A percentile compares a stretch with the other conserved stretches of the same genome.
Evolutionary conservation across 2,888 invertebrate genomes (phyloP).

Genomic region (Tridacna crocea): DNA sequence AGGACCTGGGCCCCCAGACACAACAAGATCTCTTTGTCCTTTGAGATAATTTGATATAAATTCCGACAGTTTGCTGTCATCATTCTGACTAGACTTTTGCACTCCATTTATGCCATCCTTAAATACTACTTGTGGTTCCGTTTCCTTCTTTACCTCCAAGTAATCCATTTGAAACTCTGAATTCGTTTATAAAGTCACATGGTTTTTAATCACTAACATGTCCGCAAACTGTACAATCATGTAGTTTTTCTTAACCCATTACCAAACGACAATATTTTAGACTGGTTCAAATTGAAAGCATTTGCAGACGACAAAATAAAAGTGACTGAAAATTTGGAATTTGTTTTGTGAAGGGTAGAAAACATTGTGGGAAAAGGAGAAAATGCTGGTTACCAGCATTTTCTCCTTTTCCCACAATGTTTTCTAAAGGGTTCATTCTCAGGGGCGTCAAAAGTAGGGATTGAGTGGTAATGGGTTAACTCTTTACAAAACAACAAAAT

Average conservation of each 20-base stretch:
- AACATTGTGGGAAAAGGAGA: not conserved
- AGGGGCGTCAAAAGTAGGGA: too few species aligned
- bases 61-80: constrained; percentile 12
- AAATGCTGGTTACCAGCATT: not conserved
- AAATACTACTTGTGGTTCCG: not conserved
- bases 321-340: too few species aligned
- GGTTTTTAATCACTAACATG: not conserved
- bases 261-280: too few species aligned
- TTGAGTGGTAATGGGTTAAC: too few species aligned
- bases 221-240: not conserved
- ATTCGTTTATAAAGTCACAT: not conserved
- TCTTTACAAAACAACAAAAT: too few species aligned
- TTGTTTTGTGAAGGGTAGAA: too few species aligned
- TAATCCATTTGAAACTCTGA: not conserved
- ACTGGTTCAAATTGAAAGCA: too few species aligned
- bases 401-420: constrained; percentile 2
- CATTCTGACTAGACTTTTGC: constrained; percentile 24
- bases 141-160: not conserved
- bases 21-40: constrained; percentile 35
- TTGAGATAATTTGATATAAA: constrained; percentile 46
- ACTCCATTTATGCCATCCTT: not conserved
- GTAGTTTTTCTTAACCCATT: too few species aligned
- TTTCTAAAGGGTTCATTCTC: not conserved
- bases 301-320: too few species aligned
- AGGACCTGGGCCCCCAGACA: constrained; percentile 31